phyloP scores from a whole-genome alignment of 2,113 vertebrate species.

The Brachypteracias leptosomus region DNA sequence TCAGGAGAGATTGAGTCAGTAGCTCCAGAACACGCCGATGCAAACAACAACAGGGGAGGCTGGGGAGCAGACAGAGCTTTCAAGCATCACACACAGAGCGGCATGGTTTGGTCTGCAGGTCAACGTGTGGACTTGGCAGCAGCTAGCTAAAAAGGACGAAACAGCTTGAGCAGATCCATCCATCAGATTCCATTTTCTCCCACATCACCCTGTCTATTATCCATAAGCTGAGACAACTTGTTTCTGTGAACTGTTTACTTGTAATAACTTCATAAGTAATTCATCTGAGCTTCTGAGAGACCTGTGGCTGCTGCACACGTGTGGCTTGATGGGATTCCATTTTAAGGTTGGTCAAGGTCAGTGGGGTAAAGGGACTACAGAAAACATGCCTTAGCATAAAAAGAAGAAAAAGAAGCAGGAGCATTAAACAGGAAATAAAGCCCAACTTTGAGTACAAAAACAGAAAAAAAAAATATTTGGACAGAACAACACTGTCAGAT shows the following conservation, averaged over 20 bases:
- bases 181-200: neutral
- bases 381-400: neutral
- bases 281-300: neutral
- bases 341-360: neutral
- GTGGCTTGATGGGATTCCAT: neutral
- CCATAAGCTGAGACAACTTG: neutral
- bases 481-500: neutral
- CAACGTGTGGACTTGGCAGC: neutral
- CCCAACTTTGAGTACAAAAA: neutral
- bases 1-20: constrained; percentile 32
- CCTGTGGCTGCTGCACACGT: neutral
- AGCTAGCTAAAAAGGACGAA: neutral
- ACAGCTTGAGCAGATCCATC: neutral
- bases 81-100: neutral
- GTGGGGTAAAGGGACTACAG: neutral
- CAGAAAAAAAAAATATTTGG: neutral
- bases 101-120: neutral
- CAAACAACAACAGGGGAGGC: neutral
- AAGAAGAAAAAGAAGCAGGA: neutral
- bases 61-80: neutral
- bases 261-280: neutral
- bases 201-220: neutral
- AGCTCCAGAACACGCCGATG: neutral
- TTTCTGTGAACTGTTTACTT: neutral
- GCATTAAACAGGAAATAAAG: neutral